Base-by-base conservation (phyloP, 2,888 invertebrate genomes). In the Oscheius onirici region DNA sequence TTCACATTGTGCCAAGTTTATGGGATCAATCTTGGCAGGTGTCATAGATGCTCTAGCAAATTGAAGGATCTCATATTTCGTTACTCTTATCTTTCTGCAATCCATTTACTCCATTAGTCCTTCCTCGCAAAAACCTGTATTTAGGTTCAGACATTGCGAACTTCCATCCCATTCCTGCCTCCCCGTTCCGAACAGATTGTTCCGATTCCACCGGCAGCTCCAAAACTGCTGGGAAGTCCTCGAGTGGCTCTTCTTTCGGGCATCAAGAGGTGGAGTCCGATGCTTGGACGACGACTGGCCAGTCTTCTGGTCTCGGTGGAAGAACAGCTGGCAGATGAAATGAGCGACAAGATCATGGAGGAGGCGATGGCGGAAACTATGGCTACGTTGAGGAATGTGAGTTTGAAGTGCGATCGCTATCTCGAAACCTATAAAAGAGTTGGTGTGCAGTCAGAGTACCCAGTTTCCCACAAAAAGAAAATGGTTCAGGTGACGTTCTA, bases 401-500 rank as follows among this genome's bases (percentile, higher is more conserved):
- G 69, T 55, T 49, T 8, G 34, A 34, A 8, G 34, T 8, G 3
- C 40, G 41, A 17, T 17, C n/a, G 6, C 20, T n/a, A 34, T 57
- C 13, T 24, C 40, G 15, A 24, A 11, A 63, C 3, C 1, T 20
- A 43, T 6, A 49, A 6, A 55, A 11, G 20, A 49, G 17, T 49
- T 49, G 17, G 49, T 49, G 28, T 8, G 49, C 17, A 55, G 55
- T 24, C 11, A 24, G 28, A 34, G 34, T 24, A 34, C 26, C 51
- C n/a, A n/a, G n/a, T 20, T 17, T 28, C 40, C 5, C 20, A n/a
- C 13, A 5, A 3, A 17, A 22, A n/a, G n/a, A 24, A 46, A 0
- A 2, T 22, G 3, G n/a, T 70, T n/a, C 49, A 80, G 77, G 83
- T 84, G 43, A 80, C 79, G 1, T 84, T 80, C 71, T 95, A 96